phyloP scores from a whole-genome alignment of 1,140 invertebrate genomes.

The Drosophila virilis region DNA sequence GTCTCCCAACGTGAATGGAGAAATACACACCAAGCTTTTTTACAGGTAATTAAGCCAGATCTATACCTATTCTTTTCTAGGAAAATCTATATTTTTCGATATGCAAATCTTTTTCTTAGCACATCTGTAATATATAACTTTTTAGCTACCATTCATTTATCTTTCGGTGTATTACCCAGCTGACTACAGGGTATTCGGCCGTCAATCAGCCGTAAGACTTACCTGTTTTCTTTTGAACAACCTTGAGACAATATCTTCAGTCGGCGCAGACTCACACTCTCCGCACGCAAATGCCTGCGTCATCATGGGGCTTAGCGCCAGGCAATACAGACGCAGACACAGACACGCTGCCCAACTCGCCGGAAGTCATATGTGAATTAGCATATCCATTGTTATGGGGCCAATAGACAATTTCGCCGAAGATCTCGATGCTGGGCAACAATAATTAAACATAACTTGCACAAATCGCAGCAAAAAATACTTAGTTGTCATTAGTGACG shows the following conservation, averaged over 20 bases:
- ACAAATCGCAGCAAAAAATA: slow-evolving; percentile 41
- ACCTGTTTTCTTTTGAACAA: slow-evolving; percentile 46
- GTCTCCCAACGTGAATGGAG: too few relatives aligned
- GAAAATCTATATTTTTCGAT: too few relatives aligned
- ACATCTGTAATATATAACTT: too few relatives aligned
- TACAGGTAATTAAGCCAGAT: too few relatives aligned
- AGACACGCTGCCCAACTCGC: slow-evolving; percentile 24
- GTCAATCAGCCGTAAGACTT: neutral
- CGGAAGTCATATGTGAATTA: slow-evolving; percentile 64
- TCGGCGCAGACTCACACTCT: slow-evolving; percentile 48
- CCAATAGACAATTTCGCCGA: slow-evolving; percentile 46
- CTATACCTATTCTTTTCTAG: too few relatives aligned
- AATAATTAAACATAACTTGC: slow-evolving; percentile 56
- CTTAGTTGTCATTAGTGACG: slow-evolving; percentile 69
- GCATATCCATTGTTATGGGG: slow-evolving; percentile 44
- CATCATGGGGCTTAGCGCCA: slow-evolving; percentile 33
- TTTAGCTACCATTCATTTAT: too few relatives aligned
- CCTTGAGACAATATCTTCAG: slow-evolving; percentile 63
- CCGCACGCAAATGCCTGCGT: slow-evolving; percentile 58
- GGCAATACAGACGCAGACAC: neutral
- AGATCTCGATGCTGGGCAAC: slow-evolving; percentile 9
- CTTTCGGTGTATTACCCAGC: neutral
- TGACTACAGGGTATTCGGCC: neutral
- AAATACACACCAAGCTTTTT: too few relatives aligned
- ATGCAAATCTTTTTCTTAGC: too few relatives aligned